These are phyloP conservation scores for Ectemnius continuus DNA, from an alignment of 2,888 invertebrate genomes.

Conservation along the genomic window DNA sequence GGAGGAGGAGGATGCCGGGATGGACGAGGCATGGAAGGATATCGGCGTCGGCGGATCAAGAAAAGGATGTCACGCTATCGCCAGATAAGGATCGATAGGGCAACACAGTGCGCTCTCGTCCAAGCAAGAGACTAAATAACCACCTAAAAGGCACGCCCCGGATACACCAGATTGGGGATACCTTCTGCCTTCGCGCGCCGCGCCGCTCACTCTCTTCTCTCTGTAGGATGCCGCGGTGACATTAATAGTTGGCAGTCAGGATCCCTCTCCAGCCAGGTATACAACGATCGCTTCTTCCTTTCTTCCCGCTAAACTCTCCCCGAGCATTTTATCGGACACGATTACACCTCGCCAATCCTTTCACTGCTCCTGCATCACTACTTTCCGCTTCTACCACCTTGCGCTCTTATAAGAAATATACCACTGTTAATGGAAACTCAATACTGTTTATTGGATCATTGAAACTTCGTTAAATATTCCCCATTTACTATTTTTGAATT, in stretches of 20 bases:
- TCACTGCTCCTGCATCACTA: not conserved
- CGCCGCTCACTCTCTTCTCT: conserved; percentile 10
- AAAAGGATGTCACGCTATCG: conserved; percentile 73
- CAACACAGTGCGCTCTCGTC: conserved; percentile 17
- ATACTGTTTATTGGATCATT: too few species aligned
- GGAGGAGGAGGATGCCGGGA: conserved; percentile 2
- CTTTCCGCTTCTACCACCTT: not conserved
- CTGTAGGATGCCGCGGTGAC: conserved; percentile 57
- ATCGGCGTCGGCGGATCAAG: conserved; percentile 73
- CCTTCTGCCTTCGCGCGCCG: not conserved
- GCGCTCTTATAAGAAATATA: too few species aligned
- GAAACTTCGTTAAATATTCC: too few species aligned
- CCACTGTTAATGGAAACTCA: too few species aligned
- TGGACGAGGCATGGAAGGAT: conserved; percentile 24
- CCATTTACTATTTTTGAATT: too few species aligned
- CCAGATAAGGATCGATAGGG: conserved; percentile 69
- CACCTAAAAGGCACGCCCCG: conserved; percentile 39
- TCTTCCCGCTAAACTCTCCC: not conserved
- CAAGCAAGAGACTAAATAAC: conserved; percentile 25
- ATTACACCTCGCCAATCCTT: not conserved
- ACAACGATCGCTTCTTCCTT: conserved; percentile 14
- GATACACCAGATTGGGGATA: conserved; percentile 36
- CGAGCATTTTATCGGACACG: not conserved
- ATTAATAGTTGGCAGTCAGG: conserved; percentile 59
- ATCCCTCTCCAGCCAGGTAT: conserved; percentile 40